phyloP scores from a whole-genome alignment of 2,888 invertebrate genomes.

The Gandaritis pyraliata region DNA sequence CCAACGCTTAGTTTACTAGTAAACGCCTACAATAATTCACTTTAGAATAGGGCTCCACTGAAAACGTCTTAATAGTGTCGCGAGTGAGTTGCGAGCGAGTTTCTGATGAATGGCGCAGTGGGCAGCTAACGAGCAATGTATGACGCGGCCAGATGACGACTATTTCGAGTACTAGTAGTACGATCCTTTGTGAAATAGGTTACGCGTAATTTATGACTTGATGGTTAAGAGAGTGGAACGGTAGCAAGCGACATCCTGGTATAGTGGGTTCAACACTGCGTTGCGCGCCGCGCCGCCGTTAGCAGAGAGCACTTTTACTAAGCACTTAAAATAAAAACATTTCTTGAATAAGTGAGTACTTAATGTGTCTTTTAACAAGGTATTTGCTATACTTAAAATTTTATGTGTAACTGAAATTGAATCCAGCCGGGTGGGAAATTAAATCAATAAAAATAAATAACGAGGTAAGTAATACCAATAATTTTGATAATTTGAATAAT shows the following conservation, averaged over 20 bases:
- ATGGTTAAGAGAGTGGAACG: conserved; percentile 18
- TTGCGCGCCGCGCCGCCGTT: neutral
- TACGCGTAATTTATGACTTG: conserved; percentile 25
- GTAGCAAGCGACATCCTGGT: conserved; percentile 17
- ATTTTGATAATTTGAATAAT: conserved; percentile 38
- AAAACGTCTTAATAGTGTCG: conserved; percentile 65
- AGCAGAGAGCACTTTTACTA: neutral
- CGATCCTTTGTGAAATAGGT: conserved; percentile 32
- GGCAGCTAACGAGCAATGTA: conserved; percentile 58
- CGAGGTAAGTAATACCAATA: no score
- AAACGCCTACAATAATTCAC: conserved; percentile 67
- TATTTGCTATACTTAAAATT: no score
- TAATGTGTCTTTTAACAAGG: no score
- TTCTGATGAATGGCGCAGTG: conserved; percentile 59
- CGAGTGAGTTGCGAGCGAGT: conserved; percentile 56
- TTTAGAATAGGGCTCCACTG: conserved; percentile 59
- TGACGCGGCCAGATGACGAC: conserved; percentile 56
- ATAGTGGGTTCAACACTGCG: neutral
- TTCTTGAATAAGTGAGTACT: no score
- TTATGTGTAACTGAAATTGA: no score
- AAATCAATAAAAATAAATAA: no score
- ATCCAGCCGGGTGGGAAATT: no score
- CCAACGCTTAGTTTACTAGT: conserved; percentile 56
- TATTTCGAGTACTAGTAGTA: conserved; percentile 43
- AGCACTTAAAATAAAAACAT: neutral